Percentiles rank a stretch among this genome's conserved stretches.
Conservation (phyloP, 1,140 invertebrate genomes). For the Drosophila kanapiae region DNA sequence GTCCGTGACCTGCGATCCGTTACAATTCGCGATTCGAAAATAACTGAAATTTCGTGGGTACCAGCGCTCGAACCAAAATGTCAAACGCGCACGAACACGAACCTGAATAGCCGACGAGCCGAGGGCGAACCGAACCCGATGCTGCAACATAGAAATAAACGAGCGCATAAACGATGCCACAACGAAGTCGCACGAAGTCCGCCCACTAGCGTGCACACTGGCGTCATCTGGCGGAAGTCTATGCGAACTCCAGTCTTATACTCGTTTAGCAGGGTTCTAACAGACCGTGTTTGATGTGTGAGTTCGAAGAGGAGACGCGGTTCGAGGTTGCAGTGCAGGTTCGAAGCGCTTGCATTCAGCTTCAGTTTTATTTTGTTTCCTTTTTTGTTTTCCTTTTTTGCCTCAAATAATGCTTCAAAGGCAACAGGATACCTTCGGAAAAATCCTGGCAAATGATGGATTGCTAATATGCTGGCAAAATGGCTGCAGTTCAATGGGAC, state of each 20-base stretch:
- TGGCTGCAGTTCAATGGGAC: slow-evolving; percentile 7
- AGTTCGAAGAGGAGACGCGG: slow-evolving; percentile 29
- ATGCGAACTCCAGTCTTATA: slow-evolving; percentile 19
- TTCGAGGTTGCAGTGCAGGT: slow-evolving; percentile 6
- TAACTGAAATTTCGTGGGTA: slow-evolving; percentile 31
- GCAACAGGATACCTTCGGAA: background rate
- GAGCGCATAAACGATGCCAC: background rate
- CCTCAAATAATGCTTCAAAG: slow-evolving; percentile 1
- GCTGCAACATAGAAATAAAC: background rate
- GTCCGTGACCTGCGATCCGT: slow-evolving; percentile 59
- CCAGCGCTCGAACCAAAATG: slow-evolving; percentile 17
- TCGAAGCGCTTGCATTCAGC: background rate
- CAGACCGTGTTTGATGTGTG: background rate
- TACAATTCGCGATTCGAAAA: slow-evolving; percentile 31
- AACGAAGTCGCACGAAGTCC: slow-evolving; percentile 10
- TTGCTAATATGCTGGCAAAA: slow-evolving; percentile 11
- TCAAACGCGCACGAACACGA: slow-evolving; percentile 6
- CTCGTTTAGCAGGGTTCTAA: slow-evolving; percentile 1
- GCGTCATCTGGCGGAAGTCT: slow-evolving; percentile 4
- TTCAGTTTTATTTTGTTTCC: slow-evolving; percentile 4
- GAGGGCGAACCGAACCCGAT: slow-evolving; percentile 11
- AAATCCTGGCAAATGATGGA: slow-evolving; percentile 9
- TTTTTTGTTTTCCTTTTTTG: background rate
- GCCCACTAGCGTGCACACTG: background rate
- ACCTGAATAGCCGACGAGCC: background rate